Evolutionary conservation across 2,888 invertebrate species (phyloP), one percentile per base, ranked within the genome.

Genomic region (Mimachlamys varia): DNA sequence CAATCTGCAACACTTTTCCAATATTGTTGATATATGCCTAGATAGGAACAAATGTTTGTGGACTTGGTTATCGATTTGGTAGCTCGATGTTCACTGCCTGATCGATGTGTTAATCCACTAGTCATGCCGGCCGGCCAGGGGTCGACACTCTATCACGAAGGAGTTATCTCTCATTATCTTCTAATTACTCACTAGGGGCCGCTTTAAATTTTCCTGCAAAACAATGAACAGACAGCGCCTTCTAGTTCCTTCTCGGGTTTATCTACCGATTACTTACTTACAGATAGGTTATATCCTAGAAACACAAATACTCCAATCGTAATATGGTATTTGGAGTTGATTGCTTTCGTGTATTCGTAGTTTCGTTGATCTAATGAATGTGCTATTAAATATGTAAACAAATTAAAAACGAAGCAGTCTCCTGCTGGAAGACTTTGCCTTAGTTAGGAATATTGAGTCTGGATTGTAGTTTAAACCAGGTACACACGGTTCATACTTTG

Each of bases 101-200:
- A 76, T 76, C 33, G 33, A 27, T 33, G 76, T 76, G 22, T 62
- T 62, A 2, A 33, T 76, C 76, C 76, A 27, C 33, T 13, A 22
- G 22, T 33, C 12, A 0, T 4, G 76, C 27, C 76, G 27, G 33
- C 33, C 76, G 1, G 76, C 4, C 76, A 33, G 76, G 33, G 27
- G 33, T 76, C 33, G 33, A 33, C 76, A 33, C 7, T 27, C 13
- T 27, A 33, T 76, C 76, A 76, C 76, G 27, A 7, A 44, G 1
- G 76, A 76, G 76, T 33, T 76, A 12, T 27, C 76, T 76, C 76
- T 76, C 76, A 33, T 76, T 76, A 76, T 22, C 76, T 27, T 76
- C 27, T 76, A 76, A 76, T 76, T 76, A 76, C 76, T 76, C 76
- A 76, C 76, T 33, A 76, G 76, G 76, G 27, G 22, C 17, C 76